Percentiles rank a stretch among this genome's conserved stretches.
Evolutionary conservation across 2,888 invertebrate genomes (phyloP).

Genomic region (Conomelus anceps): DNA sequence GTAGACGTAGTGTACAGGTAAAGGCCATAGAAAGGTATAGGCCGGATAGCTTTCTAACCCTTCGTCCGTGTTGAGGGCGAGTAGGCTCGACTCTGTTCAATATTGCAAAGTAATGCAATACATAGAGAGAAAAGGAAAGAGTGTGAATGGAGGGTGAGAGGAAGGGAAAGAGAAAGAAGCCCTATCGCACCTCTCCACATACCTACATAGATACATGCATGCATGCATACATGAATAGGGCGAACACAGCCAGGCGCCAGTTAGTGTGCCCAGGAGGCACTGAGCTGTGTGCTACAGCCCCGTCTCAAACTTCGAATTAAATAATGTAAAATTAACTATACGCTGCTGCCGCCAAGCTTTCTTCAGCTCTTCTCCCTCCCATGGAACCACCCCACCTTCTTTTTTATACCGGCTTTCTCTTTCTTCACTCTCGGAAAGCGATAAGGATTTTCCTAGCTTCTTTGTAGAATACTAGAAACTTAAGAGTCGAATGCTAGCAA

Average conservation of each 20-base stretch:
- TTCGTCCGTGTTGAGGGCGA: too few species aligned
- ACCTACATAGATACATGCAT: neutral
- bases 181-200: neutral
- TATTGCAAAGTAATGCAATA: conserved; percentile 17
- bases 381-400: neutral
- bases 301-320: conserved; percentile 15
- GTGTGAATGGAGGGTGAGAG: neutral
- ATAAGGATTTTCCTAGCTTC: neutral
- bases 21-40: neutral
- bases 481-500: too few species aligned
- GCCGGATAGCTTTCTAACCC: neutral
- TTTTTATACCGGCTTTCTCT: neutral
- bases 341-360: neutral
- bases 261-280: conserved; percentile 8
- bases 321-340: conserved; percentile 20
- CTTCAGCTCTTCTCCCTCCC: neutral
- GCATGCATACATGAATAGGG: neutral
- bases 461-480: too few species aligned
- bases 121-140: neutral
- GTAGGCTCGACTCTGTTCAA: conserved; percentile 4
- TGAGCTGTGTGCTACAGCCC: neutral
- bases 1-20: neutral
- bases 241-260: neutral
- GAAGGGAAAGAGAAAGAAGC: neutral
- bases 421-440: neutral